Base-by-base conservation (phyloP, 2,888 invertebrate species). In the Stomorhina lunata region DNA sequence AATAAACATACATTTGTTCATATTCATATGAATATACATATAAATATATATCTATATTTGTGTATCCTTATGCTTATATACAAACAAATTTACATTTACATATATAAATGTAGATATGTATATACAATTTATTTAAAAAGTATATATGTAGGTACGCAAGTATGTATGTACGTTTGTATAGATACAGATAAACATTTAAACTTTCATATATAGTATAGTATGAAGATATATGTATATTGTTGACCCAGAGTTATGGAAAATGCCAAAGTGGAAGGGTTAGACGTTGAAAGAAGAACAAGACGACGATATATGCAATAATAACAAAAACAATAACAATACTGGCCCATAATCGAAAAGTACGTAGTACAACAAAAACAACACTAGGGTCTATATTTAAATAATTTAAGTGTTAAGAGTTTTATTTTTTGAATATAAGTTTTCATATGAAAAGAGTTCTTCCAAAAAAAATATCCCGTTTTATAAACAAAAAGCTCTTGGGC, bases 201-300 rank as follows among this genome's bases (percentile, higher is more conserved):
- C n/a, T 32, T 3, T 15, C 12, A 12, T 25, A 22, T 53, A 53
- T 45, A 50, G 25, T 50, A 48, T 61, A 63, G 20, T 20, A 12
- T 29, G n/a, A 29, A 17, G 53, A 15, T 43, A 0, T 45, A 34
- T 57, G 37, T n/a, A 22, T 55, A 20, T 61, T 57, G 66, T 81
- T 77, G 66, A 77, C 59, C 66, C 76, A 81, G 76, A 66, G 81
- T 72, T 81, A 66, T 72, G 66, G 45, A 71, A 76, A 66, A 80
- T 80, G 63, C 57, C 76, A 69, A 80, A 76, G 69, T 76, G 69
- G 63, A 76, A 71, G 71, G 71, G 71, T 76, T 72, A 81, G 71
- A 66, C 40, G 48, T 65, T 32, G 50, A 43, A n/a, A 76, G 27
- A 69, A 80, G 20, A 48, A 55, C 22, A 72, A 27, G 10, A 50